Percentiles rank a stretch among this genome's conserved stretches.
phyloP scores from a whole-genome alignment of 2,888 invertebrate genomes.

The Parascotia fuliginaria region DNA sequence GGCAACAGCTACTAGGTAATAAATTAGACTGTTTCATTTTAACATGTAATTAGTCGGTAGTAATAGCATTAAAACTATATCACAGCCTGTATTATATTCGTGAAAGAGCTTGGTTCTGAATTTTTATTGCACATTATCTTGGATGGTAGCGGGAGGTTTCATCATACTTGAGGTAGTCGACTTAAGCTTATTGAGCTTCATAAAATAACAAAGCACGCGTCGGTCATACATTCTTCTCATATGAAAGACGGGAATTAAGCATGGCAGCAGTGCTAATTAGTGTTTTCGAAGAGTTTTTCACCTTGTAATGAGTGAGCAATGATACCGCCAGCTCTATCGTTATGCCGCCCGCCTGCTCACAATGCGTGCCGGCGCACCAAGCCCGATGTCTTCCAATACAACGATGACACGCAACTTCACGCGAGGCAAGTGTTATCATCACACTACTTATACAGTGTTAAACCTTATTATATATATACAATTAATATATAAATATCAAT shows the following conservation, averaged over 20 bases:
- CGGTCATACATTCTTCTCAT: constrained; percentile 60
- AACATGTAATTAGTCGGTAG: constrained; percentile 54
- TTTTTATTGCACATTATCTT: constrained; percentile 73
- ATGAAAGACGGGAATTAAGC: constrained; percentile 58
- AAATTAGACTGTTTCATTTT: constrained; percentile 38
- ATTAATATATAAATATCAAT: constrained; percentile 13
- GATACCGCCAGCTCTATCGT: constrained; percentile 63
- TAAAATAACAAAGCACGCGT: constrained; percentile 56
- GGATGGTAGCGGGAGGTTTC: constrained; percentile 52
- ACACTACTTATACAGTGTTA: constrained; percentile 40
- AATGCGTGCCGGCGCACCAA: constrained; percentile 61
- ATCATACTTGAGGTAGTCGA: constrained; percentile 54
- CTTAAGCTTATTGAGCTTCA: constrained; percentile 59
- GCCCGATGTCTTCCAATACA: constrained; percentile 39
- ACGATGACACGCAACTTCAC: constrained; percentile 53
- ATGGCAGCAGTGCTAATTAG: constrained; percentile 66
- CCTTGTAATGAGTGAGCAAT: constrained; percentile 59
- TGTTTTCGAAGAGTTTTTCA: constrained; percentile 62
- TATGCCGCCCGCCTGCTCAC: constrained; percentile 62
- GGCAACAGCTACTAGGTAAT: constrained; percentile 9
- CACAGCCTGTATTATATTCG: constrained; percentile 54
- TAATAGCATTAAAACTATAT: constrained; percentile 55
- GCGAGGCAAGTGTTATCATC: constrained; percentile 49
- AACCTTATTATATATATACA: too few relatives aligned
- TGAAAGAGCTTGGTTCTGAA: constrained; percentile 66